Percentiles rank a stretch among this genome's conserved stretches.
phyloP scores from a whole-genome alignment of 2,113 vertebrate species.

The Eleginops maclovinus region DNA sequence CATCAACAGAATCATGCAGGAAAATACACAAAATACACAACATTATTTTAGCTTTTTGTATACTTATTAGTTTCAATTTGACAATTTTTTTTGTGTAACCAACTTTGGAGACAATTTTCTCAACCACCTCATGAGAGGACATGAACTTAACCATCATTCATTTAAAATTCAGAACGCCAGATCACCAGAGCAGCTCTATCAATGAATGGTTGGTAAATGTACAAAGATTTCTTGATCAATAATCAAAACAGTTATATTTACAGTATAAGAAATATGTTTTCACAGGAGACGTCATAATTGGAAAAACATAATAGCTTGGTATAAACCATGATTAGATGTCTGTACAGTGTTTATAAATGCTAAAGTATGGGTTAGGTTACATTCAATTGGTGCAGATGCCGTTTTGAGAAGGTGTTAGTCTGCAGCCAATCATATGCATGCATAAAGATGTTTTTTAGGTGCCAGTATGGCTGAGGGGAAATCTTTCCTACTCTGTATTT shows the following conservation, averaged over 20 bases:
- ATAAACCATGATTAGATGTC: background rate
- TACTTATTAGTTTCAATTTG: background rate
- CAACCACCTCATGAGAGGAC: background rate
- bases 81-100: background rate
- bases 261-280: background rate
- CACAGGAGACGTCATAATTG: background rate
- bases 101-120: background rate
- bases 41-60: background rate
- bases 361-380: background rate
- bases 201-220: background rate
- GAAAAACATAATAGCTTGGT: background rate
- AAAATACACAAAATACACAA: background rate
- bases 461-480: no score
- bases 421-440: no score
- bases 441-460: no score
- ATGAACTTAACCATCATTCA: background rate
- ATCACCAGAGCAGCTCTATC: background rate
- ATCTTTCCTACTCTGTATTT: no score
- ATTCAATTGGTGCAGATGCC: background rate
- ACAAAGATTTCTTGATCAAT: background rate
- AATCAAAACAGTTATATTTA: background rate
- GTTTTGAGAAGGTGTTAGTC: background rate
- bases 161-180: background rate
- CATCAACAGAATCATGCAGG: slow-evolving; percentile 1
- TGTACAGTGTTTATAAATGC: background rate